Percentiles rank a stretch among this genome's conserved stretches.
phyloP scores from a whole-genome alignment of 2,888 invertebrate species.

The Drosophila flavopinicola region DNA sequence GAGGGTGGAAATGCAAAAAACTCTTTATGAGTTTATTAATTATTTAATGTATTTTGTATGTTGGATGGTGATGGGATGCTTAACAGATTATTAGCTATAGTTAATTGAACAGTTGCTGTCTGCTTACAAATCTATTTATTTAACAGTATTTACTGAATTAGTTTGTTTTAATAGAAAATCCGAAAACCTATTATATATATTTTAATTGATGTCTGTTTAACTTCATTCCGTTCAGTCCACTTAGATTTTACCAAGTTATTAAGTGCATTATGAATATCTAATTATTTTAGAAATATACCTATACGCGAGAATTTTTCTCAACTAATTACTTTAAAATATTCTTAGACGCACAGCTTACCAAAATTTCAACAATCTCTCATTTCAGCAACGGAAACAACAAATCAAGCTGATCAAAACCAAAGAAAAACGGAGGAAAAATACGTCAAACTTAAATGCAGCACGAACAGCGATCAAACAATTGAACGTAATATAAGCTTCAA shows the following conservation, averaged over 20 bases:
- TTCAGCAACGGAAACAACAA: slow-evolving; percentile 37
- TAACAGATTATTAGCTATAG: background rate
- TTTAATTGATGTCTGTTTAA: too few species aligned
- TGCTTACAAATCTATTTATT: slow-evolving; percentile 2
- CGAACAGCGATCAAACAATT: slow-evolving; percentile 30
- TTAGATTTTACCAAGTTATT: too few species aligned
- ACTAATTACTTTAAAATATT: too few species aligned
- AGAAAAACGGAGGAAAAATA: slow-evolving; percentile 7
- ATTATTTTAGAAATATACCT: too few species aligned
- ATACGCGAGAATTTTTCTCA: too few species aligned
- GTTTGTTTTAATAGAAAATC: too few species aligned
- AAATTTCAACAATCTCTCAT: slow-evolving; percentile 5
- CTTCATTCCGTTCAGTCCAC: too few species aligned
- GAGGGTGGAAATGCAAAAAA: slow-evolving; percentile 73
- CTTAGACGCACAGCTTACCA: too few species aligned
- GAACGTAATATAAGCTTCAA: slow-evolving; percentile 46
- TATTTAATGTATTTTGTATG: background rate
- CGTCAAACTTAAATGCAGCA: slow-evolving; percentile 18
- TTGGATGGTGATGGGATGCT: slow-evolving; percentile 2
- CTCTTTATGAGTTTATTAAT: background rate
- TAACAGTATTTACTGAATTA: too few species aligned
- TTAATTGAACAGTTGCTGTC: background rate
- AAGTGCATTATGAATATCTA: background rate
- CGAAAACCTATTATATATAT: too few species aligned
- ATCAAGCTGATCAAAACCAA: slow-evolving; percentile 9